phyloP scores from a whole-genome alignment of 2,113 vertebrate genomes.

The Parotia lawesii region DNA sequence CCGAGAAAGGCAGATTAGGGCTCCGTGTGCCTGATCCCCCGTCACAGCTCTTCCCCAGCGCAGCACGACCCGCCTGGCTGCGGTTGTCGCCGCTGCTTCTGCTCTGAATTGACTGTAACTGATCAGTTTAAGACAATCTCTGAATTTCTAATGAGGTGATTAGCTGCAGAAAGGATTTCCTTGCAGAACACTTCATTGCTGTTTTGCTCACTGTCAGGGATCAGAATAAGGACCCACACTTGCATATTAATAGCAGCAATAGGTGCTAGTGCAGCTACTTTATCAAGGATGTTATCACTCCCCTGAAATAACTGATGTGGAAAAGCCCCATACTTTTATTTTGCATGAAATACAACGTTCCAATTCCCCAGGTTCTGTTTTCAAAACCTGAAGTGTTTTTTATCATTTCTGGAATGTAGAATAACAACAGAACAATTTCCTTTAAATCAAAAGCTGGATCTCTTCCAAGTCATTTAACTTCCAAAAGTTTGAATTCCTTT shows the following conservation, averaged over 20 bases:
- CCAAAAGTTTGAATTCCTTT: neutral
- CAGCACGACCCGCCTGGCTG: neutral
- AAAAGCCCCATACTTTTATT: neutral
- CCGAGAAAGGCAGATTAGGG: neutral
- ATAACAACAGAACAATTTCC: neutral
- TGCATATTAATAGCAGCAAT: neutral
- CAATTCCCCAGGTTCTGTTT: neutral
- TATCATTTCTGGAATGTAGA: neutral
- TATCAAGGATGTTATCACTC: neutral
- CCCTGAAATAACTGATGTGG: neutral
- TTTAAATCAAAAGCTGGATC: constrained; percentile 3
- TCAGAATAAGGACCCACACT: neutral
- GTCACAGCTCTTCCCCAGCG: rapidly evolving
- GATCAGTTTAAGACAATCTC: neutral
- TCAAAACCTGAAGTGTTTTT: neutral
- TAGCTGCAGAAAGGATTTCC: neutral
- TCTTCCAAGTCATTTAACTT: constrained; percentile 4
- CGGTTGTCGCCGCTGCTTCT: neutral
- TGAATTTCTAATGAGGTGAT: neutral
- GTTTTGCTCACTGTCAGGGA: neutral
- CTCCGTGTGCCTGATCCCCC: rapidly evolving
- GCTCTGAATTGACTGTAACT: neutral
- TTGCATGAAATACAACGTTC: neutral
- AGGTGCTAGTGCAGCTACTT: neutral
- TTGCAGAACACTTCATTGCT: neutral